Base-by-base conservation (phyloP, 1,140 invertebrate genomes). In the Drosophila equinoxialis region DNA sequence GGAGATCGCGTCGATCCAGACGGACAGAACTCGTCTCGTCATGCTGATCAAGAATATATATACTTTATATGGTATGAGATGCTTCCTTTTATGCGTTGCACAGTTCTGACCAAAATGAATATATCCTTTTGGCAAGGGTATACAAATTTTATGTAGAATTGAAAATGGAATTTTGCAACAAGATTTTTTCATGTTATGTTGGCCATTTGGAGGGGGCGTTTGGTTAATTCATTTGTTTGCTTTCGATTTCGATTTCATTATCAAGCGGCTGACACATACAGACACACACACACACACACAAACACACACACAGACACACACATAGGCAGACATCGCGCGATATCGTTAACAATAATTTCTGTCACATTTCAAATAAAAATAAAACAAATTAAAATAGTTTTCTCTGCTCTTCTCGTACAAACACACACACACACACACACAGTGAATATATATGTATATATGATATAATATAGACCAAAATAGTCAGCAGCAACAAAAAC, bases 331-430 rank as follows among this genome's bases (percentile, higher is more conserved):
- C 67, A 82, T 68, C 63, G 45, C 42, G 60, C 80, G 66, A 89
- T 89, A 87, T 87, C 77, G 79, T 87, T 89, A 87, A 84, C 77
- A 72, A 87, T 87, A 76, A 87, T 89, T 84, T 75, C 79, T 89
- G 85, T 84, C 84, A 87, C 71, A 80, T 82, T 84, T 48, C 26
- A 80, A 89, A 72, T 72, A 89, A 69, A 87, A 87, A 87, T 84
- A 84, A 74, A 81, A 78, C 84, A 89, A 84, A 84, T 87, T 87
- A 89, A 89, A 87, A 87, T 83, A 87, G 83, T 83, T 87, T 69
- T 63, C 33, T 64, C 67, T 39, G 37, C 37, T 39, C 37, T 39
- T 39, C 10, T 39, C 37, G n/a, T 4, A 39, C 37, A 83, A 66
- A 69, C 73, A 80, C 69, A 48, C n/a, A 45, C 6, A 68, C 23